Conservation (phyloP, 35 echinoderm and acorn worm genomes). For the Holothuria glaberrima region DNA sequence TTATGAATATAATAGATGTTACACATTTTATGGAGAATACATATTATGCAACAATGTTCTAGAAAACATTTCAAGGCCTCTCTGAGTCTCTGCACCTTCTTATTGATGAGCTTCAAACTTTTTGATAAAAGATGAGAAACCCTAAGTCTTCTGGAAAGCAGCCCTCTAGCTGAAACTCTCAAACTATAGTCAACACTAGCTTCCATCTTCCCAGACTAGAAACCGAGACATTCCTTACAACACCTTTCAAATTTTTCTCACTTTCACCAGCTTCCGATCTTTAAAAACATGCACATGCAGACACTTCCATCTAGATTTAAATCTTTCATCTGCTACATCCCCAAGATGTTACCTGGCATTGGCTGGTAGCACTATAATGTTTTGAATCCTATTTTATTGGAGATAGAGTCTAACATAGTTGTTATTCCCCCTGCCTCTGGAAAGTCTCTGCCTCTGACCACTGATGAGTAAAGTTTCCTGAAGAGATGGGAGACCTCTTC, state of each 20-base stretch:
- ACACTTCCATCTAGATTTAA: too few species aligned
- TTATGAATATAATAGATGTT: too few species aligned
- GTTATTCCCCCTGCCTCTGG: conserved; percentile 19
- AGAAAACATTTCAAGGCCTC: too few species aligned
- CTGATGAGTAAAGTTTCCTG: conserved; percentile 50
- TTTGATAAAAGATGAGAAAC: neutral
- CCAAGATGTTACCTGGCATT: too few species aligned
- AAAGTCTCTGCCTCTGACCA: conserved; percentile 40
- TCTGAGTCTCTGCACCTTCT: too few species aligned
- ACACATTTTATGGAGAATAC: too few species aligned
- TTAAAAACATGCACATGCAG: too few species aligned
- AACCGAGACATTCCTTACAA: neutral
- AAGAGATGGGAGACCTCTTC: conserved; percentile 41
- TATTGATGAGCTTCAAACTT: neutral
- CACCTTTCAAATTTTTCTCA: neutral
- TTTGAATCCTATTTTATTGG: conserved; percentile 36
- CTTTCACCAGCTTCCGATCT: too few species aligned
- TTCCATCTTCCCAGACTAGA: neutral
- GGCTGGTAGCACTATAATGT: neutral
- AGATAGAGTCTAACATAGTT: conserved; percentile 31
- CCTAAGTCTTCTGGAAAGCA: neutral
- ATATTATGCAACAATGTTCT: too few species aligned
- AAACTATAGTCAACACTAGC: neutral
- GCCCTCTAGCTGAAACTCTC: neutral
- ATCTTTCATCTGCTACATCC: too few species aligned